Conservation (phyloP, 2,113 vertebrate species). For the Heteronetta atricapilla region DNA sequence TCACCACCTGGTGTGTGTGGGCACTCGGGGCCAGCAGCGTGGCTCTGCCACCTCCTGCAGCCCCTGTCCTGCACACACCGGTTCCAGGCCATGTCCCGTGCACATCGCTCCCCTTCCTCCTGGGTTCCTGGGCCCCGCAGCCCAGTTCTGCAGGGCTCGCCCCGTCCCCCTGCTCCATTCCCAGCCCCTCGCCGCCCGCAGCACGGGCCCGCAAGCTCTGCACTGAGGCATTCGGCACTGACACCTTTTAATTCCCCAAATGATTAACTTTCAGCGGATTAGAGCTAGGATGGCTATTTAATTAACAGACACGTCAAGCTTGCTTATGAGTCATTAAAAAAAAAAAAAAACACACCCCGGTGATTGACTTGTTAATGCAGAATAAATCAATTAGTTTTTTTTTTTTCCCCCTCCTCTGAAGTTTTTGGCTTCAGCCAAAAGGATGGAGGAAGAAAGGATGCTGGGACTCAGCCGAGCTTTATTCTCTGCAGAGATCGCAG, state of each 20-base stretch:
- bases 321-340: constrained; percentile 78
- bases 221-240: constrained; percentile 43
- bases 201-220: background rate
- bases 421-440: background rate
- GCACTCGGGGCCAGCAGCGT: too few relatives aligned
- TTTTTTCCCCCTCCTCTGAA: constrained; percentile 19
- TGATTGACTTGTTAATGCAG: constrained; percentile 77
- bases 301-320: constrained; percentile 79
- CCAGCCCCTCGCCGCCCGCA: background rate
- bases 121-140: too few relatives aligned
- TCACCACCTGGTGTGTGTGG: too few relatives aligned
- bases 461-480: background rate
- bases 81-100: background rate
- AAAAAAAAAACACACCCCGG: constrained; percentile 27
- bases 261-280: constrained; percentile 78
- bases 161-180: background rate
- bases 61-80: background rate
- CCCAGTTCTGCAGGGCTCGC: too few relatives aligned
- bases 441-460: background rate
- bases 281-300: constrained; percentile 78
- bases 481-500: background rate
- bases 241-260: constrained; percentile 72
- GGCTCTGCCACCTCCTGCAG: background rate
- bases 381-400: constrained; percentile 79
- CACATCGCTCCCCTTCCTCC: background rate